Evolutionary conservation across 2,888 invertebrate genomes (phyloP), one percentile per base, ranked within the genome.

Genomic region (Liodrosophila aerea): DNA sequence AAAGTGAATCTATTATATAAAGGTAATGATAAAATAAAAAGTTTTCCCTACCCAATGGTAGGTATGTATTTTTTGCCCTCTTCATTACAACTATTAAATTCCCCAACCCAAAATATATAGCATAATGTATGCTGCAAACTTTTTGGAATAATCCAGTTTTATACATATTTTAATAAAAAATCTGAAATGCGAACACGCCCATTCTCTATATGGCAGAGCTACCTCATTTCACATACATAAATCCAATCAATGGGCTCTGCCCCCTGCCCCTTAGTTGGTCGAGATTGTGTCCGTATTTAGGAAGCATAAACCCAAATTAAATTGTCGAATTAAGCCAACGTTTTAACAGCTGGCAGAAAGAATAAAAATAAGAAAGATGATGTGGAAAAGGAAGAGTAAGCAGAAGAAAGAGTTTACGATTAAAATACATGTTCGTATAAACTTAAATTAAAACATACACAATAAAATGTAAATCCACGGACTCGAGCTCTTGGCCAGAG

Each of bases 361-460:
- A n/a, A 18, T 15, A 15, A 5, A 22, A 13, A 4, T 2, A 1
- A 33, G 9, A 36, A 9, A 16, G 13, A 47, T n/a, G n/a, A 27
- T 8, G 15, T 29, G 7, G 9, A 4, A 18, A 7, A 16, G 33
- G 31, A 22, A 45, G 44, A 1, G 51, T 7, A 15, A 3, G 22
- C 7, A 11, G 16, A 16, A 9, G 39, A 12, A 30, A 13, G 36
- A 36, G 13, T 36, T 7, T 27, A 43, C 13, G 15, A 40, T 36
- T 8, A 1, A 31, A 39, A 74, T 39, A 59, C 51, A 52, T 63
- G 15, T 9, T 9, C 16, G 16, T 16, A 82, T 66, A 68, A 82
- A 74, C 73, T 77, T 64, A 75, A 85, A 82, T 80, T 82, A 77
- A 80, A 80, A 82, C 78, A 78, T 80, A 82, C 69, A 85, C 83